Evolutionary conservation across 1,140 invertebrate species (phyloP).

Genomic region (Trissolcus basalis): DNA sequence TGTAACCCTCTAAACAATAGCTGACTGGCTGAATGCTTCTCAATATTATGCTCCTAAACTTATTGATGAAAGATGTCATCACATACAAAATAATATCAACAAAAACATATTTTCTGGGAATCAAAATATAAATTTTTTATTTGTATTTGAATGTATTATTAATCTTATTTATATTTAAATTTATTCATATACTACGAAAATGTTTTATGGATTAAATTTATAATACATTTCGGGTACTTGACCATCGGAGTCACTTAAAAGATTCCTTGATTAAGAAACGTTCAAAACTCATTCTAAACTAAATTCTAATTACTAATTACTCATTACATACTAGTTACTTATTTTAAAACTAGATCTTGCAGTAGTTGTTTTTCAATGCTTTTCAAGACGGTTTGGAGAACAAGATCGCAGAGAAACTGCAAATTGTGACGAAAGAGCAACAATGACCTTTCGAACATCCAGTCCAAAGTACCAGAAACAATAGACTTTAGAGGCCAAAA

Average conservation of each 20-base stretch:
- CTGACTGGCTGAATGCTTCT: constrained; percentile 94
- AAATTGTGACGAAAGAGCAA: constrained; percentile 97
- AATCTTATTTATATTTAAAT: too few species aligned
- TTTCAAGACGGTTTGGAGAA: constrained; percentile 99
- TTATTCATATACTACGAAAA: too few species aligned
- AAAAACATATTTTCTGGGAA: too few species aligned
- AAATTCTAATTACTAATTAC: too few species aligned
- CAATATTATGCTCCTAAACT: constrained; percentile 95
- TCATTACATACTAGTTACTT: too few species aligned
- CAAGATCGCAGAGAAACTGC: constrained; percentile 99
- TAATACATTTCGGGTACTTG: too few species aligned
- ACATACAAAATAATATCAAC: constrained; percentile 78
- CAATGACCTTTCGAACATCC: constrained; percentile 94
- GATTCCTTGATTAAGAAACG: constrained; percentile 98
- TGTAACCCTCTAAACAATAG: constrained; percentile 91
- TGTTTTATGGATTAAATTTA: too few species aligned
- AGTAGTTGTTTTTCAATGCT: constrained; percentile 99
- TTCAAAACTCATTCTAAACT: constrained; percentile 93
- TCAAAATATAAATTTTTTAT: too few species aligned
- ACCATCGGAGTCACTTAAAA: constrained; percentile 97
- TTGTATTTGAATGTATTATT: too few species aligned
- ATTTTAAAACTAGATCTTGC: constrained; percentile 98
- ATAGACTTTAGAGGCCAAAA: constrained; percentile 99
- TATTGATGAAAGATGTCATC: constrained; percentile 93
- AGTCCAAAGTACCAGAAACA: constrained; percentile 99